A percentile compares a stretch with the other conserved stretches of the same genome.
These are phyloP conservation scores for Sturmia bella DNA, from an alignment of 2,888 invertebrate species.

Conservation along the genomic window DNA sequence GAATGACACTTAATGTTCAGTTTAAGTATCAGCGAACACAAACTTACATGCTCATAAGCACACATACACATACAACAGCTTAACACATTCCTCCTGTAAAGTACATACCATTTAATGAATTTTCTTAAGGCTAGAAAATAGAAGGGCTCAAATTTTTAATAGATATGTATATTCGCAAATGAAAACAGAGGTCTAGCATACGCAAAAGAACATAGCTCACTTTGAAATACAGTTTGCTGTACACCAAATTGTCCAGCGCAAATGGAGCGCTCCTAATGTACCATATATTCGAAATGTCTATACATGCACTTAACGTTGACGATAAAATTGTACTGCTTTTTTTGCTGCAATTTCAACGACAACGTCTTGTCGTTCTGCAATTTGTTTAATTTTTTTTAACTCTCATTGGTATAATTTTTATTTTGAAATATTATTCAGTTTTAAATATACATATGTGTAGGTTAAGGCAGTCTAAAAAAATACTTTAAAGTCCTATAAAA, in stretches of 20 bases:
- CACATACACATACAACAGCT: slow-evolving; percentile 17
- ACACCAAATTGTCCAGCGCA: background rate
- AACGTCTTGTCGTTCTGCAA: slow-evolving; percentile 32
- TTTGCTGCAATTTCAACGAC: slow-evolving; percentile 34
- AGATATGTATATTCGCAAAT: too few species aligned
- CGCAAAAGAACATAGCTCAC: too few species aligned
- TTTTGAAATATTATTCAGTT: too few species aligned
- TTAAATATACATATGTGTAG: too few species aligned
- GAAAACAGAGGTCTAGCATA: too few species aligned
- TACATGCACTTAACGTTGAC: slow-evolving; percentile 64
- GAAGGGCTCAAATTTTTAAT: too few species aligned
- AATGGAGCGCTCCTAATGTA: slow-evolving; percentile 6
- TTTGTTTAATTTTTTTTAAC: slow-evolving; percentile 41
- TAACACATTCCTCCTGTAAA: slow-evolving; percentile 21
- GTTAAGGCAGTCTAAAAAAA: too few species aligned
- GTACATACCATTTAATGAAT: slow-evolving; percentile 13
- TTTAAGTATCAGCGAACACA: slow-evolving; percentile 66
- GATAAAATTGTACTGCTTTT: slow-evolving; percentile 59
- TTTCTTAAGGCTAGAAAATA: too few species aligned
- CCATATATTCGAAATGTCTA: slow-evolving; percentile 26
- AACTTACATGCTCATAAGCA: slow-evolving; percentile 20
- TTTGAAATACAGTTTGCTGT: too few species aligned
- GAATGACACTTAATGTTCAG: slow-evolving; percentile 70
- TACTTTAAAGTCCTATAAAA: too few species aligned
- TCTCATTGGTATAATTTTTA: too few species aligned